Conservation (phyloP, 1,140 invertebrate species). For the Halesus radiatus region DNA sequence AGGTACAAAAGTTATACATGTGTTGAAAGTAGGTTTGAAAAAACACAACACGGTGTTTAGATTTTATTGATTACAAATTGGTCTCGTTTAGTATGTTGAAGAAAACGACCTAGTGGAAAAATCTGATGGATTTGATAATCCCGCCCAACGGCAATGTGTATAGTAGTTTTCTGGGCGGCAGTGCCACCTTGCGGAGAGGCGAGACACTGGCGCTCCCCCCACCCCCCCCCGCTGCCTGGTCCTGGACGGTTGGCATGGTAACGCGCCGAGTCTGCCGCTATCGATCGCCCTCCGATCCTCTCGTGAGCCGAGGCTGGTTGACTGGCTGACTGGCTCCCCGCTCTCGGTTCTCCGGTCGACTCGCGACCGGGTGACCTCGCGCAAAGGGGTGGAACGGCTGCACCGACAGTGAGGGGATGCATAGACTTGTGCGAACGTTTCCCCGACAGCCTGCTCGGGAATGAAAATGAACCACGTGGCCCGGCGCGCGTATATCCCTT, state of each 20-base stretch:
- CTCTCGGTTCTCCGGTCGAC: no score
- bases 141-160: conserved; percentile 1
- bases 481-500: conserved; percentile 19
- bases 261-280: conserved; percentile 56
- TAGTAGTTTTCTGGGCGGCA: background rate
- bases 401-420: background rate
- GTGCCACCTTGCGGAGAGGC: conserved; percentile 38
- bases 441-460: background rate
- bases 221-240: background rate
- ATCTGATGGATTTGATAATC: conserved; percentile 5
- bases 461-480: conserved; percentile 13
- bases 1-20: no score
- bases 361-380: conserved; percentile 4
- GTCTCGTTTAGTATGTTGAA: background rate
- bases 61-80: no score
- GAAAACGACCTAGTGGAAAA: background rate
- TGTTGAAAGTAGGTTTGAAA: no score
- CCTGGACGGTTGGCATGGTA: conserved; percentile 50
- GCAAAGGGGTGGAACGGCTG: background rate
- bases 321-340: no score
- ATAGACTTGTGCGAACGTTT: background rate
- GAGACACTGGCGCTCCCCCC: conserved; percentile 10
- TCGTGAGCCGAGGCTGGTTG: background rate
- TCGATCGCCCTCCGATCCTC: conserved; percentile 44
- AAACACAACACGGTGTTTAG: no score